Conservation (phyloP, 2,888 invertebrate species). For the Spodoptera picta region DNA sequence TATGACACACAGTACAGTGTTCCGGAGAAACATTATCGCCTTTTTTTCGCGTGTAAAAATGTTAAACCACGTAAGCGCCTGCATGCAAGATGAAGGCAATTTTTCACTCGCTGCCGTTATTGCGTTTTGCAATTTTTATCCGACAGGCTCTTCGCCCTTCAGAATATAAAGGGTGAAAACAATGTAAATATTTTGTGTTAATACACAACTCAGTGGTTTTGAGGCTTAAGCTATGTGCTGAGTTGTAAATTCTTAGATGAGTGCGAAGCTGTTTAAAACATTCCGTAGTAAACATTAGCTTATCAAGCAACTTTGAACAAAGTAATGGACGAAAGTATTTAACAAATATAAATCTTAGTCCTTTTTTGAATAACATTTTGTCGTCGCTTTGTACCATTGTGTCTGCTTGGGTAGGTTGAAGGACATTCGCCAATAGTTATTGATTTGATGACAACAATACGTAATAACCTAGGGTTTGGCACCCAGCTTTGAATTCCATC, state of each 20-base stretch:
- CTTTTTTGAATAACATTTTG: neutral
- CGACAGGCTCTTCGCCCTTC: conserved; percentile 31
- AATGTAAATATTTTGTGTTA: conserved; percentile 2
- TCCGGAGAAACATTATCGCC: conserved; percentile 23
- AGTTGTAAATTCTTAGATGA: no score
- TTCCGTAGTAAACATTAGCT: neutral
- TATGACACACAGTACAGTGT: conserved; percentile 37
- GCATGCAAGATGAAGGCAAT: conserved; percentile 58
- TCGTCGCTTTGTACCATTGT: conserved; percentile 15
- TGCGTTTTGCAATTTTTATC: conserved; percentile 54
- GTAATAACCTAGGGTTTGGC: conserved; percentile 14
- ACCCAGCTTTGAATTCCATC: conserved; percentile 13
- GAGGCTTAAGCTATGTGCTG: neutral
- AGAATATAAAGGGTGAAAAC: conserved; percentile 1
- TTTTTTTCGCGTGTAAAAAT: conserved; percentile 36
- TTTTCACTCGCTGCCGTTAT: conserved; percentile 50
- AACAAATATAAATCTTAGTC: conserved; percentile 17
- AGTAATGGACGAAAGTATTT: conserved; percentile 1
- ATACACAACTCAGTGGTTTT: neutral
- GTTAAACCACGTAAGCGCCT: conserved; percentile 56
- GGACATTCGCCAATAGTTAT: conserved; percentile 40
- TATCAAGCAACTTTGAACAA: neutral
- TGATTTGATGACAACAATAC: conserved; percentile 48
- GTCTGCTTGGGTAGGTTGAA: conserved; percentile 34
- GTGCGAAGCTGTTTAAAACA: neutral